Conservation (phyloP, 2,888 invertebrate genomes). For the Dione juno region DNA sequence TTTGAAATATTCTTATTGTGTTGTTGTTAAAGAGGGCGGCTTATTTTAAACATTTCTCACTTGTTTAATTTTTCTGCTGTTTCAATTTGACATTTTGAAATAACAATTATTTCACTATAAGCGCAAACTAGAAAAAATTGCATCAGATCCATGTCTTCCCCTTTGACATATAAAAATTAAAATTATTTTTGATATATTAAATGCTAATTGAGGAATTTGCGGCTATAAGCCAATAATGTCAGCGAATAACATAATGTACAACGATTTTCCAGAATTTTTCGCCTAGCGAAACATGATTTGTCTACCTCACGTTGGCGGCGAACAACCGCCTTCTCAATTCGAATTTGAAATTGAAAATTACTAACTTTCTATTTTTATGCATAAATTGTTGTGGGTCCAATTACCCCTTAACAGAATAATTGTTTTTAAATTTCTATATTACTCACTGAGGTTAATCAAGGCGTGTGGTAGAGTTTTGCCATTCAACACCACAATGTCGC, state of each 20-base stretch:
- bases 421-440: no score
- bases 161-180: neutral
- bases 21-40: neutral
- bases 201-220: constrained; percentile 40
- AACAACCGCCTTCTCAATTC: constrained; percentile 38
- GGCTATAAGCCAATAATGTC: constrained; percentile 69
- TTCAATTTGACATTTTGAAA: neutral
- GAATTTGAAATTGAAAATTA: constrained; percentile 22
- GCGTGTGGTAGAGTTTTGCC: no score
- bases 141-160: neutral
- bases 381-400: no score
- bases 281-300: constrained; percentile 70
- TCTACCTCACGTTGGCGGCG: constrained; percentile 61
- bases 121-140: no score
- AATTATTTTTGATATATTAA: constrained; percentile 18
- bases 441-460: no score
- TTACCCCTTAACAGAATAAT: no score
- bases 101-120: no score
- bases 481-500: no score
- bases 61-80: neutral
- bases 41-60: neutral
- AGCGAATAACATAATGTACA: constrained; percentile 75
- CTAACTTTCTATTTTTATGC: neutral
- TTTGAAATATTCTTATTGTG: neutral
- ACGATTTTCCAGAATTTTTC: constrained; percentile 73